These are phyloP conservation scores for Euspilapteryx auroguttella DNA, from an alignment of 2,888 invertebrate species.

Conservation along the genomic window DNA sequence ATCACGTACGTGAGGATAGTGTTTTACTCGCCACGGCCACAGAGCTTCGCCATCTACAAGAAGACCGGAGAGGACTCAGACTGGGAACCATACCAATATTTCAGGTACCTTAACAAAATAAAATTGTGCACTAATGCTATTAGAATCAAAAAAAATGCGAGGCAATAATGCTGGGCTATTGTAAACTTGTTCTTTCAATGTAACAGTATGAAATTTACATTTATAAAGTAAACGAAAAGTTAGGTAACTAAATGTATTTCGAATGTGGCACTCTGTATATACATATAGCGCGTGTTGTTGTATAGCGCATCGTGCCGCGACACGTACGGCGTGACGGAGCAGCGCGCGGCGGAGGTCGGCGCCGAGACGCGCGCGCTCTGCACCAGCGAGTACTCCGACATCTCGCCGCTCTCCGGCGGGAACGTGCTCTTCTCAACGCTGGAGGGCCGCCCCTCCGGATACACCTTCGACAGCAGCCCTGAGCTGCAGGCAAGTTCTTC, in stretches of 20 bases:
- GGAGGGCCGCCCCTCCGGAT: conserved; percentile 92
- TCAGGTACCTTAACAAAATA: conserved; percentile 57
- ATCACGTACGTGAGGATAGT: conserved; percentile 94
- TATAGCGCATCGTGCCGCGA: conserved; percentile 86
- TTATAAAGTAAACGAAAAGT: too few species aligned
- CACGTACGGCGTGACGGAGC: conserved; percentile 85
- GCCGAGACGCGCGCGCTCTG: conserved; percentile 94
- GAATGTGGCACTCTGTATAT: too few species aligned
- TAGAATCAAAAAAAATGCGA: too few species aligned
- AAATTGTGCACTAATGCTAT: too few species aligned
- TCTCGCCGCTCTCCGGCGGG: conserved; percentile 92
- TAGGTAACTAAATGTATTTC: too few species aligned
- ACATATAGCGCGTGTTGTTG: too few species aligned
- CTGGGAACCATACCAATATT: conserved; percentile 91
- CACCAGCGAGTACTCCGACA: conserved; percentile 97
- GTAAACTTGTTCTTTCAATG: too few species aligned
- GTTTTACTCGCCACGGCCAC: conserved; percentile 95
- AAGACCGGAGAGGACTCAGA: conserved; percentile 73
- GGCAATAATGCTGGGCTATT: too few species aligned
- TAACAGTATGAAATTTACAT: too few species aligned
- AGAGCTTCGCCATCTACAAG: conserved; percentile 96
- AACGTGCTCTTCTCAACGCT: conserved; percentile 94
- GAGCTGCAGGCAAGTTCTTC: conserved; percentile 77
- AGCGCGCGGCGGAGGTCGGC: conserved; percentile 69
- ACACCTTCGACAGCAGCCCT: conserved; percentile 86